Base-by-base conservation (phyloP, 2,113 vertebrate genomes). In the Rafetus swinhoei region DNA sequence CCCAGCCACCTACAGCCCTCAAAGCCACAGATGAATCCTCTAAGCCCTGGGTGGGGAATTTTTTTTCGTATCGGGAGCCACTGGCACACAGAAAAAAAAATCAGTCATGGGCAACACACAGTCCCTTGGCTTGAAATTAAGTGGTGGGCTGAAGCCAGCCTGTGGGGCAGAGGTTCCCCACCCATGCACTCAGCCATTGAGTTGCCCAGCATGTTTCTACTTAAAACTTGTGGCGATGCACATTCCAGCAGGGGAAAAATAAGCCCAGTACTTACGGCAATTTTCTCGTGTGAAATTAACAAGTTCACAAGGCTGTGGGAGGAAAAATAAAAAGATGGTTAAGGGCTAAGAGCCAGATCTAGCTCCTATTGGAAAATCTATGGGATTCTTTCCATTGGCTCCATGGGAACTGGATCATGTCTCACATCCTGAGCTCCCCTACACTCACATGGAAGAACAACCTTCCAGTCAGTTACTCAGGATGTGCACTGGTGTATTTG, bases 231-330 rank as follows among this genome's bases (percentile, higher is more conserved):
- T 11, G 24, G 82, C 18, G 25, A 72, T 1, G 8, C 19, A 7
- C 53, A 95, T 59, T 45, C 39, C 74, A 65, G 2, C 32, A 50
- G 79, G 19, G 56, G 86, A 83, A n/a, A 32, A 82, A 32, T 22
- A 50, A 50, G 54, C 4, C 88, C 39, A 55, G 52, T 92, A 98
- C 98, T 99, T 97, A 99, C 98, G 98, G 92, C 99, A 99, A 96
- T 99, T 99, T 92, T 98, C 96, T 90, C 96, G 93, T 55, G 98
- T 96, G 91, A 98, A 98, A 86, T 96, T 97, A 81, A 99, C 96
- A 96, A 99, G 97, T 93, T 99, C 95, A 97, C 99, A 99, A 86
- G 98, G 97, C 99, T 99, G 94, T 55, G 93, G 39, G 12, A 77
- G 54, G 85, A 88, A 91, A 90, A 95, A 19, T 89, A 15, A 27